Evolutionary conservation across 2,113 vertebrate genomes (phyloP).

Genomic region (Rhagologus leucostigma): DNA sequence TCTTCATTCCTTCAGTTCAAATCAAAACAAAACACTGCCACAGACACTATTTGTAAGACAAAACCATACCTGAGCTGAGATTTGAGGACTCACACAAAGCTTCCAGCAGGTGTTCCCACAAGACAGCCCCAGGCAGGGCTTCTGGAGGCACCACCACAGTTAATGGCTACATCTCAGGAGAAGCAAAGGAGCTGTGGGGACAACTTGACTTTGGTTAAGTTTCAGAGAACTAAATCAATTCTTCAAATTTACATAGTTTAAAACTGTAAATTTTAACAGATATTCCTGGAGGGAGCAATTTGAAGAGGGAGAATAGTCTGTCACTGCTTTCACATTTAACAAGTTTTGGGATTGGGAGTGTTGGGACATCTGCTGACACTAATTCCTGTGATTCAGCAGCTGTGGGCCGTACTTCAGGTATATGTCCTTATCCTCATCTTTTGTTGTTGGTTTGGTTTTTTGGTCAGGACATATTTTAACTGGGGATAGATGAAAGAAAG

Average conservation of each 20-base stretch:
- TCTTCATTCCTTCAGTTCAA: neutral
- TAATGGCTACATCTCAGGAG: neutral
- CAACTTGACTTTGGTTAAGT: neutral
- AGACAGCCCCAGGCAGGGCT: neutral
- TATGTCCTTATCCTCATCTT: neutral
- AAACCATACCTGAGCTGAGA: neutral
- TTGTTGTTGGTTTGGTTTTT: neutral
- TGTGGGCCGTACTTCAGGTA: neutral
- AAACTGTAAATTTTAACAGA: neutral
- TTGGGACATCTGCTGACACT: neutral
- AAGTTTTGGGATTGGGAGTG: neutral
- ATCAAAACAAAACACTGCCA: neutral
- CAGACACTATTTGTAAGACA: neutral
- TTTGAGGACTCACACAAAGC: neutral
- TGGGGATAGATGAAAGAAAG: constrained; percentile 1
- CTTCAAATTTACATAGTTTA: neutral
- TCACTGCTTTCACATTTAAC: neutral
- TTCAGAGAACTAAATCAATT: neutral
- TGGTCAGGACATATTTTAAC: neutral
- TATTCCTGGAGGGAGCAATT: neutral
- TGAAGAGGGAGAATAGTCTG: neutral
- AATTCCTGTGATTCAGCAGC: neutral
- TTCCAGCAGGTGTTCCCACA: neutral
- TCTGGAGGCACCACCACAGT: neutral
- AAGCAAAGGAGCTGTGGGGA: neutral